These are phyloP conservation scores for Poicephalus meyeri DNA, from an alignment of 2,113 vertebrate species.

Conservation along the genomic window DNA sequence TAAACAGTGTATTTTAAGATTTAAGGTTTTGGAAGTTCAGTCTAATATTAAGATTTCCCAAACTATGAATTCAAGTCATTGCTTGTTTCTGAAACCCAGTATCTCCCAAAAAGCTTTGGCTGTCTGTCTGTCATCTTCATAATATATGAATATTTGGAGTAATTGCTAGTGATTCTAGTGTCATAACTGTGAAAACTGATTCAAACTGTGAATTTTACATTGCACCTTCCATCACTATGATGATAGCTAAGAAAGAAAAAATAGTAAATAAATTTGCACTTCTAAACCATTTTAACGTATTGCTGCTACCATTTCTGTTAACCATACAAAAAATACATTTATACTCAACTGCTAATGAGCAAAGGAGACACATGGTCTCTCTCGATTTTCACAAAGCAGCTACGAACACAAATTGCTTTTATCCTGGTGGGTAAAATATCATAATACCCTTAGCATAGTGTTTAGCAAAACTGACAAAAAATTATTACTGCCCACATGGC, in stretches of 20 bases:
- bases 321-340: background rate
- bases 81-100: background rate
- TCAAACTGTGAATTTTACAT: background rate
- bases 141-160: background rate
- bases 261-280: background rate
- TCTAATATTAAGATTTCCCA: background rate
- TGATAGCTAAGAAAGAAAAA: background rate
- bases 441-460: background rate
- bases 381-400: background rate
- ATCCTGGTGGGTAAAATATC: background rate
- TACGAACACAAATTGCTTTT: background rate
- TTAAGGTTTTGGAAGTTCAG: background rate
- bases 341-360: background rate
- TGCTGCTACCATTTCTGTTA: background rate
- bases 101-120: background rate
- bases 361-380: background rate
- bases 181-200: background rate
- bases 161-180: background rate
- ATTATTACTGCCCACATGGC: background rate
- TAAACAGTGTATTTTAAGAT: background rate
- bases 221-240: background rate
- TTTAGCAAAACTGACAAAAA: background rate
- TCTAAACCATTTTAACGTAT: background rate
- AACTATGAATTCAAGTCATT: background rate
- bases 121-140: background rate